Evolutionary conservation across 2,797 vertebrate genomes (phyloP).

Genomic region (Enteromius paludinosus): DNA sequence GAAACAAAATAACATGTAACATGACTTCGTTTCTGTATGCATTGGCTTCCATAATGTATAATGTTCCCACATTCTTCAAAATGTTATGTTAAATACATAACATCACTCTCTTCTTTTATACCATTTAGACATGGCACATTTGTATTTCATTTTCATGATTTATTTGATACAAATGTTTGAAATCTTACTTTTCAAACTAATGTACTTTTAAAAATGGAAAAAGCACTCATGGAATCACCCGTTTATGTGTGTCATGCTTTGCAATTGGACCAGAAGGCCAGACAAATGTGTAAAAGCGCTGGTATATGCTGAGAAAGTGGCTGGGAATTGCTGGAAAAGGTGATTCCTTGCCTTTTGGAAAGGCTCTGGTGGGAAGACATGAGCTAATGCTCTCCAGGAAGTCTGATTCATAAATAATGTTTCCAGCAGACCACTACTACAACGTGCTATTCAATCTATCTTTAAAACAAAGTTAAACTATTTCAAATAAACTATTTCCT

Average conservation of each 20-base stretch:
- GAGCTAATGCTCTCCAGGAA: slow-evolving; percentile 67
- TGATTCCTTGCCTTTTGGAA: slow-evolving; percentile 29
- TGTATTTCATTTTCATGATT: background rate
- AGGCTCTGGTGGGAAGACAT: slow-evolving; percentile 64
- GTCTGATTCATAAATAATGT: slow-evolving; percentile 42
- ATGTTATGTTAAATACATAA: background rate
- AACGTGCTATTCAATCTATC: background rate
- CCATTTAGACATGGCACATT: background rate
- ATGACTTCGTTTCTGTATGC: background rate
- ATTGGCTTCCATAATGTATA: background rate
- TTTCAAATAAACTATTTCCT: background rate
- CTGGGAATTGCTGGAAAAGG: slow-evolving; percentile 63
- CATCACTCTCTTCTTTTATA: no score
- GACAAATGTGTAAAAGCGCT: background rate
- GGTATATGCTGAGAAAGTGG: background rate
- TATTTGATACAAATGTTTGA: background rate
- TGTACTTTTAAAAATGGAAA: background rate
- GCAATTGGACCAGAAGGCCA: background rate
- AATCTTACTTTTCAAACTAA: background rate
- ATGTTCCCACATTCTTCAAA: background rate
- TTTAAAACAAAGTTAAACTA: slow-evolving; percentile 1
- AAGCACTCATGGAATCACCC: background rate
- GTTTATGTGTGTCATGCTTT: background rate
- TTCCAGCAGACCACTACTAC: background rate
- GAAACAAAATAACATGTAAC: background rate